Conservation (phyloP, 2,888 invertebrate genomes). For the Hartigia nigra region DNA sequence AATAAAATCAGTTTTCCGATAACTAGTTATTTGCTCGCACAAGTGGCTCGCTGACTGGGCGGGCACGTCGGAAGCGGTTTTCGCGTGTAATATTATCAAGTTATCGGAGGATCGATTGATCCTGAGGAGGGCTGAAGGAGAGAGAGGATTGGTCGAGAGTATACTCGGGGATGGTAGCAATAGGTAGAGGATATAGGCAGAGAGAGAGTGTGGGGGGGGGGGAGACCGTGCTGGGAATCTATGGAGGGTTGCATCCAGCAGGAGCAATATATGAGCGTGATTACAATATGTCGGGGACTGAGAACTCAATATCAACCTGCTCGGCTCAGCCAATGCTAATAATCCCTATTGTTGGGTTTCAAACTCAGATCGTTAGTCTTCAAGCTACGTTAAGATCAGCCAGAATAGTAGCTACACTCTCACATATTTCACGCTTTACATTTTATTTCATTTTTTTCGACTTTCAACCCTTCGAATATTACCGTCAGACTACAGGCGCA, state of each 20-base stretch:
- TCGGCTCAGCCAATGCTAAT: slow-evolving; percentile 58
- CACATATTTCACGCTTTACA: background rate
- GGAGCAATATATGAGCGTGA: slow-evolving; percentile 59
- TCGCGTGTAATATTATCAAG: slow-evolving; percentile 62
- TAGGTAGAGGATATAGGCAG: slow-evolving; percentile 25
- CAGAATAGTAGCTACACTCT: background rate
- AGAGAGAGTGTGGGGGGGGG: slow-evolving; percentile 36
- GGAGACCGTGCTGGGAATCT: background rate
- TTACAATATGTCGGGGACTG: slow-evolving; percentile 58
- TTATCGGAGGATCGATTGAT: slow-evolving; percentile 51
- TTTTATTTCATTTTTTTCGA: background rate
- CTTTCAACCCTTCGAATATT: background rate
- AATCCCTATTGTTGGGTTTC: slow-evolving; percentile 54
- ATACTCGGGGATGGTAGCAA: slow-evolving; percentile 22
- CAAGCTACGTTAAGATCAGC: background rate
- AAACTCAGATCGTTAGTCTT: background rate
- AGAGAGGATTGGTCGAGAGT: background rate
- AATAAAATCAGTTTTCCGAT: slow-evolving; percentile 62
- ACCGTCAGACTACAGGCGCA: no score
- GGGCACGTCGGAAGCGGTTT: slow-evolving; percentile 60
- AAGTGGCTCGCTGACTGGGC: slow-evolving; percentile 61
- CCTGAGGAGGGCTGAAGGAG: slow-evolving; percentile 21
- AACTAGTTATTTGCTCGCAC: slow-evolving; percentile 62
- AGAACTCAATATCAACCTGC: slow-evolving; percentile 56
- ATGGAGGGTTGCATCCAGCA: slow-evolving; percentile 1